These are phyloP conservation scores for Eupithecia subfuscata DNA, from an alignment of 2,888 invertebrate species.

Conservation along the genomic window DNA sequence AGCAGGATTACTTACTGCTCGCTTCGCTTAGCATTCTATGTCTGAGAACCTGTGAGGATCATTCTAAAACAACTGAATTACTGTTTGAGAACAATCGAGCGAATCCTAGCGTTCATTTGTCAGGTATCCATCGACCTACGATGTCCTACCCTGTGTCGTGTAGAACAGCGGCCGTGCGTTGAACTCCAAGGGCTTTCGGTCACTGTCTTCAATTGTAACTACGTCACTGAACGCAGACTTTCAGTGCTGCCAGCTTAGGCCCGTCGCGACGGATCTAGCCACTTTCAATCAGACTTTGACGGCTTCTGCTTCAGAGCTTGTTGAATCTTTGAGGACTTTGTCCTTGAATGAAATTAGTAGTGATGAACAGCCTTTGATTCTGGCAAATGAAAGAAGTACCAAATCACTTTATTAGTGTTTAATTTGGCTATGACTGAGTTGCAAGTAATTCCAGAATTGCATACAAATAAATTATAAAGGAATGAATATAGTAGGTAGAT, in stretches of 20 bases:
- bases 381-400: background rate
- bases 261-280: conserved; percentile 16
- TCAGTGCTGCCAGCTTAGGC: conserved; percentile 22
- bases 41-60: background rate
- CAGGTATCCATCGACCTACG: conserved; percentile 29
- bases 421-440: background rate
- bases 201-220: conserved; percentile 33
- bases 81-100: background rate
- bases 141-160: conserved; percentile 23
- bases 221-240: conserved; percentile 24
- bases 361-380: conserved; percentile 2
- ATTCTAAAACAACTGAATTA: background rate
- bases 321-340: conserved; percentile 3
- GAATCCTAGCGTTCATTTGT: conserved; percentile 12
- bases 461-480: background rate
- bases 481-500: background rate
- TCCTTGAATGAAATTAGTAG: background rate
- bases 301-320: conserved; percentile 9
- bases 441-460: background rate
- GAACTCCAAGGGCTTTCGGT: conserved; percentile 38
- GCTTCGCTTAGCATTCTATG: background rate
- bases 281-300: conserved; percentile 17
- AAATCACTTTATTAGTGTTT: background rate
- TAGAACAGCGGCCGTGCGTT: conserved; percentile 24
- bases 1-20: background rate